A percentile compares a stretch with the other conserved stretches of the same genome.
phyloP scores from a whole-genome alignment of 2,888 invertebrate genomes.

The Tetranychus piercei region DNA sequence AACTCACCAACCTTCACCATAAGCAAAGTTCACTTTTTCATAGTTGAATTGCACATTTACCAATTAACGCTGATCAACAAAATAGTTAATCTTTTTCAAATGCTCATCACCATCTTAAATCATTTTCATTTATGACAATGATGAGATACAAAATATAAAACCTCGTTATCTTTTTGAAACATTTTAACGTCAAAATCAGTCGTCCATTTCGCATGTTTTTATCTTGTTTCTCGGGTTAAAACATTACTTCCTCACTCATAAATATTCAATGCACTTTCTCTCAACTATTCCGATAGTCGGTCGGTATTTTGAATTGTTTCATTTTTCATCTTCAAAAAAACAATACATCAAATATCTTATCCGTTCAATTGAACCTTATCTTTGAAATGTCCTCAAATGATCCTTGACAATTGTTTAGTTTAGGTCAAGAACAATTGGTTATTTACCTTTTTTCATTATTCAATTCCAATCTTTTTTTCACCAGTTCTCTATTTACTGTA shows the following conservation, averaged over 20 bases:
- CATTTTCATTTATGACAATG: too few species aligned
- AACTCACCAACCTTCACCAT: not conserved
- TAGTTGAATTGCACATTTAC: not conserved
- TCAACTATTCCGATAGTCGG: not conserved
- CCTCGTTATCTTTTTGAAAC: too few species aligned
- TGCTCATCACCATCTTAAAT: too few species aligned
- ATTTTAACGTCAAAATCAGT: not conserved
- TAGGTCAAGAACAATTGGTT: too few species aligned
- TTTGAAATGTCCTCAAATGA: too few species aligned
- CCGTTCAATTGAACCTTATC: not conserved
- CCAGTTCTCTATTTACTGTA: too few species aligned
- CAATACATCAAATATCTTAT: not conserved
- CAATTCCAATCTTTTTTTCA: too few species aligned
- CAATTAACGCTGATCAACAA: not conserved
- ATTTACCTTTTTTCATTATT: too few species aligned
- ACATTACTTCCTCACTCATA: not conserved
- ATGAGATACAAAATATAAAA: too few species aligned
- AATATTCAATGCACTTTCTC: not conserved
- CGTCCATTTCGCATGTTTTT: not conserved
- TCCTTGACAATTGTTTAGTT: too few species aligned
- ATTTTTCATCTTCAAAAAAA: too few species aligned
- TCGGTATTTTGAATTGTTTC: not conserved
- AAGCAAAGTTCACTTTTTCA: slow-evolving; percentile 4
- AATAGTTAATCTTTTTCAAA: too few species aligned
- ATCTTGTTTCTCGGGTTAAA: not conserved